phyloP scores from a whole-genome alignment of 30 jellyfish, hydroid and myxozoan genomes.

The Clytia hemisphaerica region DNA sequence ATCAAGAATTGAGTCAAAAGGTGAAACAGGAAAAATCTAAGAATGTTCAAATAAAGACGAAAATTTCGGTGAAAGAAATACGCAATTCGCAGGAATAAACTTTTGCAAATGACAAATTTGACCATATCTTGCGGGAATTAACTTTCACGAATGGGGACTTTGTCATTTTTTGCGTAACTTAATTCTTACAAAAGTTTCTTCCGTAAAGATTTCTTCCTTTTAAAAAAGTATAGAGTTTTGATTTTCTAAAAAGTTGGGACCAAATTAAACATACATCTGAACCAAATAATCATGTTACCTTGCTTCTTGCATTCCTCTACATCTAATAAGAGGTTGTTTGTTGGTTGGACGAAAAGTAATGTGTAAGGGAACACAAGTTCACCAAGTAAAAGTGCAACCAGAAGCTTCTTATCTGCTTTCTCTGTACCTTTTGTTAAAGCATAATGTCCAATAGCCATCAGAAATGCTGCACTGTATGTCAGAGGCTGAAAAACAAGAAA shows the following conservation, averaged over 20 bases:
- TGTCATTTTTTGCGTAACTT: too few relatives aligned
- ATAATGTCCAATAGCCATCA: slow-evolving; percentile 5
- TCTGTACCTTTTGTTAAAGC: slow-evolving; percentile 8
- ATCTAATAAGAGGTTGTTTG: neutral
- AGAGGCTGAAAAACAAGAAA: slow-evolving; percentile 6
- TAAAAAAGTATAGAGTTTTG: too few relatives aligned
- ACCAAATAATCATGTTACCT: neutral
- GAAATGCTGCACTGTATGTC: neutral
- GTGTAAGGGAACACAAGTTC: neutral
- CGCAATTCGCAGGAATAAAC: too few relatives aligned
- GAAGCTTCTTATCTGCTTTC: neutral
- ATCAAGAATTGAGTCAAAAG: too few relatives aligned
- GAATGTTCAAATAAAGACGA: too few relatives aligned
- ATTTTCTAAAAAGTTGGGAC: neutral
- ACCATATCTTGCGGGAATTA: too few relatives aligned
- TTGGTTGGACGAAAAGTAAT: neutral
- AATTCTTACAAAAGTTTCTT: too few relatives aligned
- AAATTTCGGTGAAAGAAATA: too few relatives aligned
- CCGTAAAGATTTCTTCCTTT: too few relatives aligned
- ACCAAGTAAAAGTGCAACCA: slow-evolving; percentile 2
- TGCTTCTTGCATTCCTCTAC: slow-evolving; percentile 2
- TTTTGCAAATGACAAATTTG: too few relatives aligned
- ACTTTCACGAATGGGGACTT: too few relatives aligned
- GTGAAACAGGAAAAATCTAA: too few relatives aligned
- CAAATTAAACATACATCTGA: neutral